Base-by-base conservation (phyloP, 2,797 vertebrate species). In the Erithacus rubecula region DNA sequence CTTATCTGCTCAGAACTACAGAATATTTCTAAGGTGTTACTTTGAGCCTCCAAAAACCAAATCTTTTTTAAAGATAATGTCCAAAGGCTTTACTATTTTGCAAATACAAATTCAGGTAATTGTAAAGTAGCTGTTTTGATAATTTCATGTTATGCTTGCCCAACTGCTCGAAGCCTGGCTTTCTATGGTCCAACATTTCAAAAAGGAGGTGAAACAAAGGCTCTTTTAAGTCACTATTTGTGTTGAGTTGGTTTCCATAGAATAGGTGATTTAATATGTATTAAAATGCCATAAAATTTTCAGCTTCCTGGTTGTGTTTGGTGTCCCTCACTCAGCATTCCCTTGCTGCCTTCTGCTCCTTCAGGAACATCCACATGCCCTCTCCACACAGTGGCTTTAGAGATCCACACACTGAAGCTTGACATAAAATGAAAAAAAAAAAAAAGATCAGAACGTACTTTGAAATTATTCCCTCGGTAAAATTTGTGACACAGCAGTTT, bases 381-480 rank as follows among this genome's bases (percentile, higher is more conserved):
- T 18, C 77, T 67, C 55, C 9, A 26, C 17, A 9, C 0, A 0
- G 13, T 11, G 3, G 44, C 15, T 84, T 89, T 63, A 36, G 67
- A 79, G 32, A 76, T 15, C 16, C 10, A 32, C 19, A 21, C 4
- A 3, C 11, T 32, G 21, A n/a, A 52, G 4, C 43, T 26, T 49
- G 32, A 63, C 26, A 24, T 17, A 55, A 79, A 65, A 58, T 3
- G 6, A 1, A 12, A 58, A 30, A 34, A 39, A 24, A n/a, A n/a
- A n/a, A 32, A 36, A 24, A 1, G 4, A 36, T 2, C 15, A 56
- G 26, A 52, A 14, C 9, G 1, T 6, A 2, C 27, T 67, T 56
- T 63, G 22, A 83, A 88, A 52, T 14, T 15, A 15, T 18, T 89
- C 8, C 5, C 4, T 27, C 21, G 11, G 13, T 29, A 69, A 70